phyloP scores from a whole-genome alignment of 2,113 vertebrate species.

The Hippotragus niger region DNA sequence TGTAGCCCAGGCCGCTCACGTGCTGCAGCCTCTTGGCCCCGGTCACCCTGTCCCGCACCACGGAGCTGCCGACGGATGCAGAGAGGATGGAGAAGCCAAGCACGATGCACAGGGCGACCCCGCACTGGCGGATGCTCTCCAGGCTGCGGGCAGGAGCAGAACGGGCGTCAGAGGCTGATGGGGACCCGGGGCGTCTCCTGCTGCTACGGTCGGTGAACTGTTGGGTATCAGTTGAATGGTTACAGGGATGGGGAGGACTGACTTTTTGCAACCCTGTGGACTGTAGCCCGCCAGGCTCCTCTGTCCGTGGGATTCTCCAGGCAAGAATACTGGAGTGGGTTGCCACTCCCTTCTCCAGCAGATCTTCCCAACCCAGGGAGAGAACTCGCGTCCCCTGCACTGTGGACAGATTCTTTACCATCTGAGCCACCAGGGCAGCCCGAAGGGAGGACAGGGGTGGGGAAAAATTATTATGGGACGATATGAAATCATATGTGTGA shows the following conservation, averaged over 20 bases:
- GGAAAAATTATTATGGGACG: too few relatives aligned
- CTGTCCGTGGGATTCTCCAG: background rate
- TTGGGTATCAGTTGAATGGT: background rate
- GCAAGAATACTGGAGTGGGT: background rate
- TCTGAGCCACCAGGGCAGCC: background rate
- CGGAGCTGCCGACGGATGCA: constrained; percentile 67
- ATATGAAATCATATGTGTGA: background rate
- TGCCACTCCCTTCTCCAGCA: background rate
- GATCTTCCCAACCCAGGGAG: background rate
- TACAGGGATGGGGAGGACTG: background rate
- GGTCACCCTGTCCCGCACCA: constrained; percentile 77
- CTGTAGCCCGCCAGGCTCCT: background rate
- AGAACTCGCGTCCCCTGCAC: background rate
- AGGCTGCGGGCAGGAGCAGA: constrained; percentile 68
- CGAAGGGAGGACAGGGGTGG: background rate
- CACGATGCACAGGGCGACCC: constrained; percentile 81
- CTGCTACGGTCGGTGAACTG: background rate
- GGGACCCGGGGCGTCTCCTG: background rate
- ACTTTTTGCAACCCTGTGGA: background rate
- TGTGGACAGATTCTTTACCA: background rate
- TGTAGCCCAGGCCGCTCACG: constrained; percentile 78
- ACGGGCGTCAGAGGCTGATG: accelerated
- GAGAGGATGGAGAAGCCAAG: constrained; percentile 82
- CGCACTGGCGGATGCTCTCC: constrained; percentile 83
- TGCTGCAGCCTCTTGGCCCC: constrained; percentile 81